These are phyloP conservation scores for Mergus octosetaceus DNA, from an alignment of 2,797 vertebrate species.

Conservation along the genomic window DNA sequence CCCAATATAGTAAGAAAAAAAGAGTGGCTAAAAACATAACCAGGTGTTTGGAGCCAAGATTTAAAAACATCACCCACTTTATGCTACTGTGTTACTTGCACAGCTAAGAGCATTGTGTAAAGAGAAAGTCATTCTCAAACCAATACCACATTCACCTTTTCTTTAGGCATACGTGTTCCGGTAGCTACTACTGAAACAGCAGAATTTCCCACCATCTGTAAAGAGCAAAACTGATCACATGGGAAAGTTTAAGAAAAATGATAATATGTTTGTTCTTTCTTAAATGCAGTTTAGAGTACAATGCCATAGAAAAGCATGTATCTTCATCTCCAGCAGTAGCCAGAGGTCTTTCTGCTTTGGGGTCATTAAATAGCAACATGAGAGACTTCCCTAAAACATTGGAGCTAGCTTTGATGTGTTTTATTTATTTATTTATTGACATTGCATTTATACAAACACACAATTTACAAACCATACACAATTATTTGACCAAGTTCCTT, in stretches of 20 bases:
- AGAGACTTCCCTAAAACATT: neutral
- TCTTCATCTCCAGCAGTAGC: neutral
- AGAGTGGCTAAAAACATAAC: neutral
- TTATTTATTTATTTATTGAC: neutral
- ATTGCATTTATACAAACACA: neutral
- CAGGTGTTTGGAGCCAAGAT: neutral
- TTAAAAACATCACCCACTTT: neutral
- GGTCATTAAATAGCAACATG: neutral
- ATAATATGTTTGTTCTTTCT: neutral
- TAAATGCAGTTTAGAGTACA: neutral
- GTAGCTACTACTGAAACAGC: neutral
- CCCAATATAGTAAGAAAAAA: neutral
- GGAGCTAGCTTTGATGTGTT: neutral
- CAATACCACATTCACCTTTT: rapidly evolving
- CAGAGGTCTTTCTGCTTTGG: neutral
- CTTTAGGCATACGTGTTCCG: neutral
- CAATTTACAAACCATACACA: neutral
- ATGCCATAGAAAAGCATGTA: rapidly evolving
- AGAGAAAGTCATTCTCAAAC: neutral
- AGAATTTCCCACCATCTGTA: neutral
- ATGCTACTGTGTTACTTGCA: neutral
- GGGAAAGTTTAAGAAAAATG: neutral
- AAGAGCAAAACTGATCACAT: neutral
- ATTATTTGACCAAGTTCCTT: neutral
- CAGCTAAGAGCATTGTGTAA: neutral